phyloP scores from a whole-genome alignment of 2,113 vertebrate genomes.

The Euleptes europaea region DNA sequence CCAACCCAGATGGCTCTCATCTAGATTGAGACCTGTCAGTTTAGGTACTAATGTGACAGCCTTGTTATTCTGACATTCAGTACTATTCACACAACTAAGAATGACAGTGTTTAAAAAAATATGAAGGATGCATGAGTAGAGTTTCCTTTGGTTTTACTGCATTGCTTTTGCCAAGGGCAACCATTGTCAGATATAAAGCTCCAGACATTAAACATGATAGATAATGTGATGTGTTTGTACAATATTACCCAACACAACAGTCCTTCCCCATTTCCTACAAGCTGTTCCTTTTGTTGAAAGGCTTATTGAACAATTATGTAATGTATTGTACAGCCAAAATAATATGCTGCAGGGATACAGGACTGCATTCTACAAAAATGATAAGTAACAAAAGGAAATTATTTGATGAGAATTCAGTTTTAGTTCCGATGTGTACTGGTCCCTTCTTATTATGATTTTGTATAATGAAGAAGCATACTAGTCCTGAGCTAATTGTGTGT shows the following conservation, averaged over 20 bases:
- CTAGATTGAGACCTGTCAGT: too few species aligned
- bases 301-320: neutral
- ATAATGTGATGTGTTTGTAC: neutral
- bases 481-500: neutral
- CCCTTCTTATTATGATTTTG: neutral
- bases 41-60: too few species aligned
- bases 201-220: neutral
- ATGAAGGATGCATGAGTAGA: neutral
- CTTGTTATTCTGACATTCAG: too few species aligned
- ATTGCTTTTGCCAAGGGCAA: neutral
- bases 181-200: neutral
- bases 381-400: neutral
- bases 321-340: conserved; percentile 1
- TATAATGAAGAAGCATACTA: neutral
- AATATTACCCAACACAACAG: neutral
- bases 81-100: neutral
- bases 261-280: neutral
- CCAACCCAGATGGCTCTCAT: too few species aligned
- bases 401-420: neutral
- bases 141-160: neutral
- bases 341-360: neutral
- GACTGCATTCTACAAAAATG: neutral
- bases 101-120: neutral
- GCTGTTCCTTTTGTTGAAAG: neutral
- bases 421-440: neutral